Evolutionary conservation across 2,113 vertebrate species (phyloP).

Genomic region (Pithys albifrons): DNA sequence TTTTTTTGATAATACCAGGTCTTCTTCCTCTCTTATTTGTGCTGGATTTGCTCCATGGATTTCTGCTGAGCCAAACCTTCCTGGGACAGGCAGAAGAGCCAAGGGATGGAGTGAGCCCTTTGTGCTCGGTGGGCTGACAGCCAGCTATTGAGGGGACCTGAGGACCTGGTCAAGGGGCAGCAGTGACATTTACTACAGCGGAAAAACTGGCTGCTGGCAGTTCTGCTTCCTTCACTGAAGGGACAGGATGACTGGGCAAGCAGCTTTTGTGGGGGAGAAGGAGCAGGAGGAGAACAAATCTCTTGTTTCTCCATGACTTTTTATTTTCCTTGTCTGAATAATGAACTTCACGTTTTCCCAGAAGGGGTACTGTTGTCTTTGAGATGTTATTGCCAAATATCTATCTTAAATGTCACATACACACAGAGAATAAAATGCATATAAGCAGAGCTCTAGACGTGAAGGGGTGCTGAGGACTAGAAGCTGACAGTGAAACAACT

Average conservation of each 20-base stretch:
- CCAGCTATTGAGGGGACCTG: slow-evolving; percentile 3
- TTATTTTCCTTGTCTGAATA: slow-evolving; percentile 48
- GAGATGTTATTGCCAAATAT: slow-evolving; percentile 35
- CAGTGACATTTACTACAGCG: background rate
- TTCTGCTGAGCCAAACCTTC: background rate
- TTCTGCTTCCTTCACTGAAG: background rate
- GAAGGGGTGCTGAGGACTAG: background rate
- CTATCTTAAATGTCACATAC: slow-evolving; percentile 31
- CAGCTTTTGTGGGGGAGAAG: background rate
- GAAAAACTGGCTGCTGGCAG: slow-evolving; percentile 33
- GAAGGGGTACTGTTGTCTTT: slow-evolving; percentile 6
- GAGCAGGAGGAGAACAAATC: background rate
- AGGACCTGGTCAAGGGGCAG: background rate
- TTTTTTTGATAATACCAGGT: background rate
- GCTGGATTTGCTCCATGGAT: background rate
- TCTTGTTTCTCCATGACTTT: background rate
- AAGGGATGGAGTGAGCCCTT: fast-evolving
- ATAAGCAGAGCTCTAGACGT: background rate
- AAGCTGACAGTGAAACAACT: background rate
- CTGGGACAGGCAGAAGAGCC: background rate
- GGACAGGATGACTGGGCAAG: slow-evolving; percentile 10
- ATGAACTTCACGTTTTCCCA: slow-evolving; percentile 19
- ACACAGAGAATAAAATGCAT: background rate
- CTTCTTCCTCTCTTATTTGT: background rate
- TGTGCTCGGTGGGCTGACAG: fast-evolving